These are phyloP conservation scores for Clinocottus analis DNA, from an alignment of 2,113 vertebrate species.

Conservation along the genomic window DNA sequence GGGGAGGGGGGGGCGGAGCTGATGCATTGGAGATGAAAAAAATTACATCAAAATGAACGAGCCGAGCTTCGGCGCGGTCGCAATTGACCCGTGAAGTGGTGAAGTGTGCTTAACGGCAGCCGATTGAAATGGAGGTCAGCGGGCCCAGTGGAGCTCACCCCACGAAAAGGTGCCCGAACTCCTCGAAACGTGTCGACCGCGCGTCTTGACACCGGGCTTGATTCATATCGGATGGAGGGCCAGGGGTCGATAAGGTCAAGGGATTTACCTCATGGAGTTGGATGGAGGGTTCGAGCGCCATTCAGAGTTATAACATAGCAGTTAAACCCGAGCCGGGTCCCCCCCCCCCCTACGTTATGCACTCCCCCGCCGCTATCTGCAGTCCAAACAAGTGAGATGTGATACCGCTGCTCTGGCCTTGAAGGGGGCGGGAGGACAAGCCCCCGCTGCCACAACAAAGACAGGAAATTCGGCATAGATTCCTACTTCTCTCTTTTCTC, in stretches of 20 bases:
- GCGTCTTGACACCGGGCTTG: constrained; percentile 54
- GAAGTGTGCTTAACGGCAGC: constrained; percentile 58
- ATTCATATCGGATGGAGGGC: constrained; percentile 49
- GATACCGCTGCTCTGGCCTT: constrained; percentile 79
- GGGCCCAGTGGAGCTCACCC: constrained; percentile 13
- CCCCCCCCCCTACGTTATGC: constrained; percentile 46
- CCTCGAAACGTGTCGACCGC: constrained; percentile 34
- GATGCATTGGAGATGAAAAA: constrained; percentile 68
- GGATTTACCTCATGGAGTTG: constrained; percentile 79
- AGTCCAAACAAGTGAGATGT: constrained; percentile 81
- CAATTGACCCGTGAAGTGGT: constrained; percentile 66
- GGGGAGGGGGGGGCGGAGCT: constrained; percentile 54
- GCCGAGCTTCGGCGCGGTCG: constrained; percentile 34
- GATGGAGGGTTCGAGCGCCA: constrained; percentile 50
- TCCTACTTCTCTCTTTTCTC: constrained; percentile 81
- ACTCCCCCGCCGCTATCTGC: constrained; percentile 61
- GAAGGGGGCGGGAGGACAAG: constrained; percentile 75
- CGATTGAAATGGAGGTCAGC: constrained; percentile 13
- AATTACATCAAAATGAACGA: constrained; percentile 66
- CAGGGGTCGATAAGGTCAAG: constrained; percentile 63
- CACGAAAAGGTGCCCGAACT: constrained; percentile 55
- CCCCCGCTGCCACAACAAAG: constrained; percentile 76
- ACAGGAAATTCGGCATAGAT: constrained; percentile 81
- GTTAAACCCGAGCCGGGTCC: constrained; percentile 47
- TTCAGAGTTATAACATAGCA: constrained; percentile 65